Percentiles rank a stretch among this genome's conserved stretches.
phyloP scores from a whole-genome alignment of 2,797 vertebrate species.

The Phataginus tricuspis region DNA sequence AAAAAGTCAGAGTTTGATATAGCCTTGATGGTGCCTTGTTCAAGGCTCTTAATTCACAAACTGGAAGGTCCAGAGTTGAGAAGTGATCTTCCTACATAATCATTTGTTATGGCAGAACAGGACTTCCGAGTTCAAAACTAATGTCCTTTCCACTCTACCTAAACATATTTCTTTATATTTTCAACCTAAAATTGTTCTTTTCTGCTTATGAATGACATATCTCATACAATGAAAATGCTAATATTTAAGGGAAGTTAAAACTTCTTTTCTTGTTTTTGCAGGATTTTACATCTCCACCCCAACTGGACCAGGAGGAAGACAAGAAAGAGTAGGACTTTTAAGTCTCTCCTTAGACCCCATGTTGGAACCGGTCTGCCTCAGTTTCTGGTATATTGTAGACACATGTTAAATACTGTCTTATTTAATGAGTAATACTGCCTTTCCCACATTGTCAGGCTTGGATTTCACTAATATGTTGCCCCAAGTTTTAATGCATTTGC shows the following conservation, averaged over 20 bases:
- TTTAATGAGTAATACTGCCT: neutral
- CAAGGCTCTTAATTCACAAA: neutral
- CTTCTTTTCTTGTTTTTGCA: slow-evolving; percentile 73
- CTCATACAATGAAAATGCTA: neutral
- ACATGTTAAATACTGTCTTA: neutral
- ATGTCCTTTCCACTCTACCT: neutral
- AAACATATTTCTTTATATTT: neutral
- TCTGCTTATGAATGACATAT: neutral
- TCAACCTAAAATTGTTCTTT: neutral
- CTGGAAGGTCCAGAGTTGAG: neutral
- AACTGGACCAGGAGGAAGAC: slow-evolving; percentile 73
- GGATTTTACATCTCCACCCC: slow-evolving; percentile 94
- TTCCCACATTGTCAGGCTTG: neutral
- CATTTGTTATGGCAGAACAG: neutral
- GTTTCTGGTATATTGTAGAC: slow-evolving; percentile 91
- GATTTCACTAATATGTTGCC: neutral
- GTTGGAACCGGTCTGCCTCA: slow-evolving; percentile 87
- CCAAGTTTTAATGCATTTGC: neutral
- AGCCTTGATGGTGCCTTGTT: neutral
- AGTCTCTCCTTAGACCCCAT: slow-evolving; percentile 87
- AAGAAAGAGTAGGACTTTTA: slow-evolving; percentile 86
- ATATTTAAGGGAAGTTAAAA: neutral
- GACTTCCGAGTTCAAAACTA: neutral
- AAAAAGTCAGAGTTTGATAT: neutral
- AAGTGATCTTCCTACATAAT: neutral